A percentile compares a stretch with the other conserved stretches of the same genome.
Conservation (phyloP, 1,140 invertebrate species). For the Ridgeia piscesae region DNA sequence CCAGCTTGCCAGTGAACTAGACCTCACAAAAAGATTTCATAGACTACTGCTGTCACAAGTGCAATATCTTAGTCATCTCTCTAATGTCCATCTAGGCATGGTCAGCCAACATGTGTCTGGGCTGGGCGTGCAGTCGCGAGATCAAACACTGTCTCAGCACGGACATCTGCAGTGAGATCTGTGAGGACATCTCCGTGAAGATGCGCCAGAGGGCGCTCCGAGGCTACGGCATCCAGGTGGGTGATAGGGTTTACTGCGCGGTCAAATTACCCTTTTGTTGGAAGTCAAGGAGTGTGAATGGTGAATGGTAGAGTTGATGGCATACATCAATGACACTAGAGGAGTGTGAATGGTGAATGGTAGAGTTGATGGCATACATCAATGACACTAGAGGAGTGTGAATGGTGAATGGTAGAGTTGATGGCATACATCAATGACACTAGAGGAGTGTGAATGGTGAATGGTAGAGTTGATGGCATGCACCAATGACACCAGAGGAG, state of each 20-base stretch:
- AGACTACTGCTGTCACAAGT: too few species aligned
- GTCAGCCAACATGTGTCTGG: constrained; percentile 40
- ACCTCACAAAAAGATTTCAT: too few species aligned
- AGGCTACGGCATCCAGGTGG: constrained; percentile 78
- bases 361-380: too few species aligned
- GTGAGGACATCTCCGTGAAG: constrained; percentile 71
- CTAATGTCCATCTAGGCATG: constrained; percentile 54
- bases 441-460: neutral
- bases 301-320: too few species aligned
- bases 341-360: neutral
- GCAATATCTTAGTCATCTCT: too few species aligned
- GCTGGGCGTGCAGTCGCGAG: constrained; percentile 39
- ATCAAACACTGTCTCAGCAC: constrained; percentile 30
- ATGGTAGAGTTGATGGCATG: too few species aligned
- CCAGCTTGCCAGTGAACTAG: too few species aligned
- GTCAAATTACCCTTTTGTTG: neutral
- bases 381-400: too few species aligned
- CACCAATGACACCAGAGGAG: too few species aligned
- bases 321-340: too few species aligned
- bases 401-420: neutral
- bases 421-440: too few species aligned
- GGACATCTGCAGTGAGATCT: constrained; percentile 11
- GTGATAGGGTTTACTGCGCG: neutral
- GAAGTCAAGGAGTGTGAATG: too few species aligned
- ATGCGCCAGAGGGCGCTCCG: constrained; percentile 72